A percentile compares a stretch with the other conserved stretches of the same genome.
phyloP scores from a whole-genome alignment of 2,113 vertebrate species.

The Salvelinus sp. region DNA sequence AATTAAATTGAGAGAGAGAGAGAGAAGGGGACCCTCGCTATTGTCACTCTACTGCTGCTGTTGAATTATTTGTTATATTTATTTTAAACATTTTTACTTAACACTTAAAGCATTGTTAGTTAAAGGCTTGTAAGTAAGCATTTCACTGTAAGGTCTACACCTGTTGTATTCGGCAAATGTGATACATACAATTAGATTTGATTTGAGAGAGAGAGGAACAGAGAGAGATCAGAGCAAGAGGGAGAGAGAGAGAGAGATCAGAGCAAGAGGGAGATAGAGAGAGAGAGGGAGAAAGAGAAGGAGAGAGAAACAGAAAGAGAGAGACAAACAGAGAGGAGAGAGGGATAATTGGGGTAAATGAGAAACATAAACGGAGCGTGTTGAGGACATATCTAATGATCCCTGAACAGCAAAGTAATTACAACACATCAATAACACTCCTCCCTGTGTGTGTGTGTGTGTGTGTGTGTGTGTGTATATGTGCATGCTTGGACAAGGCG shows the following conservation, averaged over 20 bases:
- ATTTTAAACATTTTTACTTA: no score
- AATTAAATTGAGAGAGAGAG: no score
- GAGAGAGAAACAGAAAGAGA: not conserved
- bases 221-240: constrained; percentile 11
- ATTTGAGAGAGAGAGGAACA: not conserved
- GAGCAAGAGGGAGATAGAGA: not conserved
- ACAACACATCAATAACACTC: constrained; percentile 31
- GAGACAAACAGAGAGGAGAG: not conserved
- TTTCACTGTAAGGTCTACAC: no score
- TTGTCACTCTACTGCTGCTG: no score
- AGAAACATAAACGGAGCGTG: constrained; percentile 37
- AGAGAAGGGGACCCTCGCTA: no score
- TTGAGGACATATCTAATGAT: constrained; percentile 32
- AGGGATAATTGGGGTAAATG: constrained; percentile 10
- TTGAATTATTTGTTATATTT: no score
- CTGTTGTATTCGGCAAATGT: no score
- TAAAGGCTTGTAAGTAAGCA: no score
- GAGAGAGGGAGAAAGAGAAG: not conserved
- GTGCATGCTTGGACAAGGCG: no score
- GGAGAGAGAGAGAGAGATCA: not conserved
- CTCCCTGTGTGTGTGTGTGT: not conserved
- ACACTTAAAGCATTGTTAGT: no score
- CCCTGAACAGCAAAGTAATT: constrained; percentile 38
- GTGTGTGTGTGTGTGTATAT: not conserved
- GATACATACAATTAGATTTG: no score